A percentile compares a stretch with the other conserved stretches of the same genome.
Conservation (phyloP, 2,113 vertebrate species). For the Junco hyemalis region DNA sequence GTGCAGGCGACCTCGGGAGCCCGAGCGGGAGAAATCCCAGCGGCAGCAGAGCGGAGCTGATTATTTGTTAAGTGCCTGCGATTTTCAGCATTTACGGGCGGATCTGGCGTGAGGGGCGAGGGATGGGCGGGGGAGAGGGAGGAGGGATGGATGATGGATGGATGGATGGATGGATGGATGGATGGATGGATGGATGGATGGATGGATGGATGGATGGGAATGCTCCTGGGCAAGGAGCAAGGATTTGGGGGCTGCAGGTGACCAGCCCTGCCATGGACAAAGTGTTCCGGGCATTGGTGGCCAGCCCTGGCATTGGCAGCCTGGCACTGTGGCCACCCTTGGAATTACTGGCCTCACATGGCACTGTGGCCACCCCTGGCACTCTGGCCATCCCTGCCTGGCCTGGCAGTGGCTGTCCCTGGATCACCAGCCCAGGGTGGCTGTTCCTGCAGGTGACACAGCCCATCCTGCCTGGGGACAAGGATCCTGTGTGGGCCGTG, state of each 20-base stretch:
- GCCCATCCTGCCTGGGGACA: background rate
- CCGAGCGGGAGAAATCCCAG: background rate
- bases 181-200: background rate
- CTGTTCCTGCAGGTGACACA: background rate
- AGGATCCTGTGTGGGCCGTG: fast-evolving
- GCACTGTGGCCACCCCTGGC: background rate
- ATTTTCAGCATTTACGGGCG: background rate
- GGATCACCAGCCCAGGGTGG: fast-evolving
- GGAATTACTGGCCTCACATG: no score
- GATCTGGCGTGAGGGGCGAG: fast-evolving
- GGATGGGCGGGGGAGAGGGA: background rate
- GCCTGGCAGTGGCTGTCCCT: background rate
- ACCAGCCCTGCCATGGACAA: background rate
- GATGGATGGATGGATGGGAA: no score
- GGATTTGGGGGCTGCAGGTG: background rate
- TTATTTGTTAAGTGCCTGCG: background rate
- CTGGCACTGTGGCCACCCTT: no score
- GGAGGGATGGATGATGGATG: background rate
- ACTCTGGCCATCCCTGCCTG: background rate
- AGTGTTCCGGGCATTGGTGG: background rate
- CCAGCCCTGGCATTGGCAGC: no score
- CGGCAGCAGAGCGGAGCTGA: fast-evolving
- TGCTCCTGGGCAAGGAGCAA: background rate
- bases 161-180: background rate
- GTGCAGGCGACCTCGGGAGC: background rate